A percentile compares a stretch with the other conserved stretches of the same genome.
These are phyloP conservation scores for Alloscopus bannaensis DNA, from an alignment of 2,888 invertebrate genomes.

Conservation along the genomic window DNA sequence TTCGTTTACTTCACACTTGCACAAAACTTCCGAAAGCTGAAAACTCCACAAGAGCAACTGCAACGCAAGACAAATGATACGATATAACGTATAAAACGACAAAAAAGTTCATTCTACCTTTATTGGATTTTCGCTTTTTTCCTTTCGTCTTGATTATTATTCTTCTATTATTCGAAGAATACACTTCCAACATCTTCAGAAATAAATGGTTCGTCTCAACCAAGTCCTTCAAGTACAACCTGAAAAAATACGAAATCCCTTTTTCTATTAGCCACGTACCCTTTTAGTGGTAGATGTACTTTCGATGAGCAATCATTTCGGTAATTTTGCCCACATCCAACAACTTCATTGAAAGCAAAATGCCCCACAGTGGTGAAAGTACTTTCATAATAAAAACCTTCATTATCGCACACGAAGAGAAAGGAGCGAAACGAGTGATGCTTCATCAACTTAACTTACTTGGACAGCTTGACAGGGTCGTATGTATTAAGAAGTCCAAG, in stretches of 20 bases:
- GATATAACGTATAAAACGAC: too few species aligned
- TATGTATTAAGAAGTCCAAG: slow-evolving; percentile 87
- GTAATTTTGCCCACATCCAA: background rate
- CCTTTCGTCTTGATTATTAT: slow-evolving; percentile 79
- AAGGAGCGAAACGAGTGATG: slow-evolving; percentile 7
- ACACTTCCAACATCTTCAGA: slow-evolving; percentile 88
- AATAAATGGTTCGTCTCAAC: slow-evolving; percentile 93
- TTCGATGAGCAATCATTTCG: too few species aligned
- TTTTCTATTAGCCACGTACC: too few species aligned
- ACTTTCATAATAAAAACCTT: too few species aligned
- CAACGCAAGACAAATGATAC: too few species aligned
- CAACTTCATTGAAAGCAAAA: background rate
- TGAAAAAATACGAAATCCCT: too few species aligned
- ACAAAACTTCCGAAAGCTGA: too few species aligned
- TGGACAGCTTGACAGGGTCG: slow-evolving; percentile 90
- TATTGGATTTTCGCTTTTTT: slow-evolving; percentile 68
- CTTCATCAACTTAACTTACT: slow-evolving; percentile 77
- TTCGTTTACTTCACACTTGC: too few species aligned
- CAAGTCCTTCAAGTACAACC: slow-evolving; percentile 89
- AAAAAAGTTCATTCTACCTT: slow-evolving; percentile 16
- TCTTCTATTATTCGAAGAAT: slow-evolving; percentile 74
- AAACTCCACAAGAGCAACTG: too few species aligned
- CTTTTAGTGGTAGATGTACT: too few species aligned
- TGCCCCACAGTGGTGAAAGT: too few species aligned
- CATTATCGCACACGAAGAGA: too few species aligned